A percentile compares a stretch with the other conserved stretches of the same genome.
phyloP scores from a whole-genome alignment of 2,113 vertebrate species.

The Pagrus major region DNA sequence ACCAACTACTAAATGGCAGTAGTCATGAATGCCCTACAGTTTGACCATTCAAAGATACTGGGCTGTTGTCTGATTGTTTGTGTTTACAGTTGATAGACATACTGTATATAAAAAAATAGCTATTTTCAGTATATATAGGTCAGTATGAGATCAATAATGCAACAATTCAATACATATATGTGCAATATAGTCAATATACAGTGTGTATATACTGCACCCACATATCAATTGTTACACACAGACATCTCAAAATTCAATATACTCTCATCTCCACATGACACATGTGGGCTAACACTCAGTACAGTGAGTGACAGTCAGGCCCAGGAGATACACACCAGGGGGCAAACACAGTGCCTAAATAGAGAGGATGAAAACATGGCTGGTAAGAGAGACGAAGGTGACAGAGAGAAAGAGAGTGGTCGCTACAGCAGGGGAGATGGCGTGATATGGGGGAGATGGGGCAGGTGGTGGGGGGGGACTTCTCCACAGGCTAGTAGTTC shows the following conservation, averaged over 20 bases:
- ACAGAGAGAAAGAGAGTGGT: constrained; percentile 50
- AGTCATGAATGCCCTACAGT: too few relatives aligned
- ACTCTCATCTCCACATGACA: constrained; percentile 23
- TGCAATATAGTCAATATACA: background rate
- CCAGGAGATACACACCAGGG: constrained; percentile 53
- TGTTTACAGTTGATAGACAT: background rate
- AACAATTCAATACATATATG: background rate
- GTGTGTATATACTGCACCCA: background rate
- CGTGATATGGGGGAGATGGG: constrained; percentile 27
- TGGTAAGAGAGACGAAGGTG: constrained; percentile 57
- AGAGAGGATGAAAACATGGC: constrained; percentile 55
- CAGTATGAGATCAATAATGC: background rate
- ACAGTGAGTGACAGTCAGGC: constrained; percentile 60
- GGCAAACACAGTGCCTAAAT: constrained; percentile 58
- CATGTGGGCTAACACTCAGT: constrained; percentile 34
- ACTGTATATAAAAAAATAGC: background rate
- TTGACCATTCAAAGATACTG: background rate
- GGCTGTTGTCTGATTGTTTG: background rate
- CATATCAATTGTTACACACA: constrained; percentile 5
- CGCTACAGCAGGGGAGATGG: constrained; percentile 32
- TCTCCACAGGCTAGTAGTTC: constrained; percentile 74
- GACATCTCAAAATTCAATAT: constrained; percentile 38
- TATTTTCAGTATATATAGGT: background rate
- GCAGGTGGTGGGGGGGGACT: too few relatives aligned
- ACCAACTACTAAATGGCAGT: too few relatives aligned